phyloP scores from a whole-genome alignment of 2,113 vertebrate species.

The Macroglossus sobrinus region DNA sequence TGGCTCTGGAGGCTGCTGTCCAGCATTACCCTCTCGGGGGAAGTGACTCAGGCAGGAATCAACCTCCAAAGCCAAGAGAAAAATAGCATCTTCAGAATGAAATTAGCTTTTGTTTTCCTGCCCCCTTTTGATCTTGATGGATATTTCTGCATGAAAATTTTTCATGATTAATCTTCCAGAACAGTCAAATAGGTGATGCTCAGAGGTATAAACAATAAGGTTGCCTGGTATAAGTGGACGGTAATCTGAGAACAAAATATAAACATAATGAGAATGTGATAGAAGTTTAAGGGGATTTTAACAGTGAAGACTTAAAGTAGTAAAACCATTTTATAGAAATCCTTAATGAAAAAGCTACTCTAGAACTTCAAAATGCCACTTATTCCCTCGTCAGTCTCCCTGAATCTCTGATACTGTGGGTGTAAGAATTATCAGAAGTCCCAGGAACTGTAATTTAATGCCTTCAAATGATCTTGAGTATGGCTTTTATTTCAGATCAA shows the following conservation, averaged over 20 bases:
- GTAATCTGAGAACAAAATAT: background rate
- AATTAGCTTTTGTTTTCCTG: conserved; percentile 50
- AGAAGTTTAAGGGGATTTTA: background rate
- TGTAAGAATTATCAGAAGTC: background rate
- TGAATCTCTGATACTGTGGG: background rate
- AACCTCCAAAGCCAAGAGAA: background rate
- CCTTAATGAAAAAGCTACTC: background rate
- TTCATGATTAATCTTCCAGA: background rate
- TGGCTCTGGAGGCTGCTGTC: background rate
- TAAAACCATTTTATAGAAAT: background rate
- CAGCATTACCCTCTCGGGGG: background rate
- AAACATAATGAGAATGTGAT: background rate
- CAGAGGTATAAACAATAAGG: background rate
- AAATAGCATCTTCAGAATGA: conserved; percentile 27
- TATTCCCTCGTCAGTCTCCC: background rate
- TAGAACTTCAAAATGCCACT: background rate
- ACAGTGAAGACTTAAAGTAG: background rate
- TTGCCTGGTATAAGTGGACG: background rate
- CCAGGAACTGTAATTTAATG: background rate
- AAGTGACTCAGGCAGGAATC: conserved; percentile 33
- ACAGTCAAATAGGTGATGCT: background rate
- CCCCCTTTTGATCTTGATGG: background rate
- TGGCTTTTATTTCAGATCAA: background rate
- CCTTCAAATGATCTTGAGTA: background rate
- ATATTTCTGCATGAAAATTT: background rate